These are phyloP conservation scores for Sinonovacula constricta DNA, from an alignment of 1,140 invertebrate species.

Conservation along the genomic window DNA sequence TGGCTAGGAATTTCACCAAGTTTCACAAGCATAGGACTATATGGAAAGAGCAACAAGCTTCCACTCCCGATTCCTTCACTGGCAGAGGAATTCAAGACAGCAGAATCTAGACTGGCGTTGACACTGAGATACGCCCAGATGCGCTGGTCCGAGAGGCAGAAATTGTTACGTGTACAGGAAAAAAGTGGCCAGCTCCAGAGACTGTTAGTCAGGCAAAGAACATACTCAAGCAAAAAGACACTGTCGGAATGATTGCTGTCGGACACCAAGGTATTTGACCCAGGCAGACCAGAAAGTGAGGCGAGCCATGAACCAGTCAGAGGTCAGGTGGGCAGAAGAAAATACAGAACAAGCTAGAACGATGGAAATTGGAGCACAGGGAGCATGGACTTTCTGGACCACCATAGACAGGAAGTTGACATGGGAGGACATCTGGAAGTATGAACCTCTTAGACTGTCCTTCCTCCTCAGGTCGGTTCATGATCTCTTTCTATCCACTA, in stretches of 20 bases:
- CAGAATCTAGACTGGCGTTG: slow-evolving; percentile 8
- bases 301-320: slow-evolving; percentile 17
- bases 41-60: no score
- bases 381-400: slow-evolving; percentile 28
- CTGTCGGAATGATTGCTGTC: slow-evolving; percentile 15
- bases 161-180: slow-evolving; percentile 14
- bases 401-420: slow-evolving; percentile 10
- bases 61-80: slow-evolving; percentile 16
- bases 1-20: slow-evolving; percentile 29
- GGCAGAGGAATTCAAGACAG: slow-evolving; percentile 27
- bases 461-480: no score
- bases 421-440: slow-evolving; percentile 26
- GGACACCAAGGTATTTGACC: slow-evolving; percentile 31
- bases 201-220: not conserved
- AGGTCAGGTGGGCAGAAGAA: slow-evolving; percentile 15
- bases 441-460: no score
- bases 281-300: slow-evolving; percentile 21
- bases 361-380: slow-evolving; percentile 17
- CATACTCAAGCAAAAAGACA: slow-evolving; percentile 18
- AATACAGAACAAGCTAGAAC: slow-evolving; percentile 2
- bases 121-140: slow-evolving; percentile 21
- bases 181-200: slow-evolving; percentile 18
- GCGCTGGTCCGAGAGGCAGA: slow-evolving; percentile 6
- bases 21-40: no score
- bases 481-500: slow-evolving; percentile 27